These are phyloP conservation scores for Trematomus bernacchii DNA, from an alignment of 2,797 vertebrate species.

Conservation along the genomic window DNA sequence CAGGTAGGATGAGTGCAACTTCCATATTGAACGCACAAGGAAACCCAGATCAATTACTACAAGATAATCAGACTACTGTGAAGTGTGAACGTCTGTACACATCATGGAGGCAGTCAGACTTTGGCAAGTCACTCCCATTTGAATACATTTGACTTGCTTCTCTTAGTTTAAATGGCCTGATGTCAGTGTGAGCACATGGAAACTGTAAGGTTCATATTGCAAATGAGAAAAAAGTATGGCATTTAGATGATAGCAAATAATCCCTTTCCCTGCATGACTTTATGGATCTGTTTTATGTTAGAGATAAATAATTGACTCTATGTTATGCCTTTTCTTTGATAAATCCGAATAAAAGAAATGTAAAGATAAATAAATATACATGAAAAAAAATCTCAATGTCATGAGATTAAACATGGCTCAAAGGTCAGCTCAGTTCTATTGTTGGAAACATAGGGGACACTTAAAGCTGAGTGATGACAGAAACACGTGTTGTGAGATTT, in stretches of 20 bases:
- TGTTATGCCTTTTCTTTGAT: too few species aligned
- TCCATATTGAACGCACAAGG: not conserved
- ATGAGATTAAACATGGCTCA: not conserved
- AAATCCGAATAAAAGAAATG: not conserved
- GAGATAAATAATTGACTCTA: not conserved
- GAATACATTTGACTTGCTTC: slow-evolving; percentile 9
- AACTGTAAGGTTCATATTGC: not conserved
- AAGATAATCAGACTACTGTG: not conserved
- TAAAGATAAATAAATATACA: not conserved
- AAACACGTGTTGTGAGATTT: not conserved
- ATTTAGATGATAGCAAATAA: not conserved
- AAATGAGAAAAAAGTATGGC: not conserved
- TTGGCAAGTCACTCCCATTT: not conserved
- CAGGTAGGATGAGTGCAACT: not conserved
- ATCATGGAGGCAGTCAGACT: not conserved
- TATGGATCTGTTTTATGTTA: not conserved
- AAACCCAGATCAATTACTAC: not conserved
- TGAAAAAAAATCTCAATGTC: not conserved
- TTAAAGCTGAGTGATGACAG: not conserved
- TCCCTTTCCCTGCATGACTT: not conserved
- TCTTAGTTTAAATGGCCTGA: not conserved
- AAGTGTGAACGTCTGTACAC: not conserved
- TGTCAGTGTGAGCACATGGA: not conserved
- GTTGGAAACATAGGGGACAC: not conserved
- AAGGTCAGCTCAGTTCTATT: not conserved